A percentile compares a stretch with the other conserved stretches of the same genome.
phyloP scores from a whole-genome alignment of 2,888 invertebrate species.

The Dusona sp. region DNA sequence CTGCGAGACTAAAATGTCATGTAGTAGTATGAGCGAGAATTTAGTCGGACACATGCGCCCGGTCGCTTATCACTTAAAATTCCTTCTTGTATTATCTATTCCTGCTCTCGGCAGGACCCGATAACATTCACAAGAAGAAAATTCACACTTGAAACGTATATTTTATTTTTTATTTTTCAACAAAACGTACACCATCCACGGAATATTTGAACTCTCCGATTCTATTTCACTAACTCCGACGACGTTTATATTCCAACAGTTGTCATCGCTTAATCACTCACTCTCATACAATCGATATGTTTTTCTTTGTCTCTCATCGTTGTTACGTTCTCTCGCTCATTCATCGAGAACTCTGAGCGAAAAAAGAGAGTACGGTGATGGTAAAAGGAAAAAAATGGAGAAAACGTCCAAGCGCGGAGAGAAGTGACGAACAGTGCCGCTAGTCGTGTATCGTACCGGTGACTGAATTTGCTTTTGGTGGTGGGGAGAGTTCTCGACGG shows the following conservation, averaged over 20 bases:
- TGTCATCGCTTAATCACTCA: slow-evolving; percentile 19
- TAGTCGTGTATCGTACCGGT: slow-evolving; percentile 83
- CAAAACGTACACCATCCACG: background rate
- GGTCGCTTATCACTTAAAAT: background rate
- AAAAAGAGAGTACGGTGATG: slow-evolving; percentile 37
- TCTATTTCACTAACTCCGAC: background rate
- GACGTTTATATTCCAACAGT: slow-evolving; percentile 6
- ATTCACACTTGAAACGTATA: background rate
- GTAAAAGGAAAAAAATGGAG: slow-evolving; percentile 8
- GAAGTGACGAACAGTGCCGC: slow-evolving; percentile 73
- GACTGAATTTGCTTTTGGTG: slow-evolving; percentile 79
- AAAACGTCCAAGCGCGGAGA: slow-evolving; percentile 49
- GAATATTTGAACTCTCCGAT: slow-evolving; percentile 7
- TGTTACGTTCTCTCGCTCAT: background rate
- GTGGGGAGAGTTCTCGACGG: slow-evolving; percentile 66
- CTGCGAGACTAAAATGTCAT: slow-evolving; percentile 1
- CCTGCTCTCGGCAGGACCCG: background rate
- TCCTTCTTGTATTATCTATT: background rate
- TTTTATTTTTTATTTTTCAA: background rate
- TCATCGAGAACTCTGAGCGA: background rate
- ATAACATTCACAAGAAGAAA: background rate
- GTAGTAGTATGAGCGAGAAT: slow-evolving; percentile 50
- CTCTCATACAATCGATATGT: background rate
- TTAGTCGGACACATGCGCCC: slow-evolving; percentile 60
- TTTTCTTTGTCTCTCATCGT: slow-evolving; percentile 45